Conservation (phyloP, 2,888 invertebrate genomes). For the Ctena decussata region DNA sequence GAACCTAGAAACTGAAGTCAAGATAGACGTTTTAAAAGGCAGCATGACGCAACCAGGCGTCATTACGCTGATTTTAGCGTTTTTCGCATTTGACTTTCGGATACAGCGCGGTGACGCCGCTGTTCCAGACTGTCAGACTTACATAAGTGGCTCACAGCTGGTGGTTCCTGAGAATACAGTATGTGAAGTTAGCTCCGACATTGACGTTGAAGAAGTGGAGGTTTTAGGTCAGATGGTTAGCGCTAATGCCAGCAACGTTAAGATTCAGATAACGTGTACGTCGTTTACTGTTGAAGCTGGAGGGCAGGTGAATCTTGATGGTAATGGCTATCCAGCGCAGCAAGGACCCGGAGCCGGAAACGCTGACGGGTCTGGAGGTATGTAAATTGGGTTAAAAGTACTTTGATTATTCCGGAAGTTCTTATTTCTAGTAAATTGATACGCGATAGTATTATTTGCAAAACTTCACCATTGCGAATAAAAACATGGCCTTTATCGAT, state of each 20-base stretch:
- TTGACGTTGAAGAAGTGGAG: not conserved
- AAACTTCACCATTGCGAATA: too few relatives aligned
- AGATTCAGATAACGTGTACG: not conserved
- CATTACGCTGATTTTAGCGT: not conserved
- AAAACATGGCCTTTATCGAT: too few relatives aligned
- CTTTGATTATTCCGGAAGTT: too few relatives aligned
- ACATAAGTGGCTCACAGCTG: not conserved
- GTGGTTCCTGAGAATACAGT: not conserved
- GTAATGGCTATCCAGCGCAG: not conserved
- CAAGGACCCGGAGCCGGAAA: not conserved
- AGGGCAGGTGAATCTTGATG: not conserved
- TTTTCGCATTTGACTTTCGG: not conserved
- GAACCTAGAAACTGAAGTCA: too few relatives aligned
- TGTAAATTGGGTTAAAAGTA: too few relatives aligned
- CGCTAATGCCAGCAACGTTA: not conserved
- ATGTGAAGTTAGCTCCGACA: not conserved
- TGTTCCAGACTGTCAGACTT: not conserved
- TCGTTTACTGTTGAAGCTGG: not conserved
- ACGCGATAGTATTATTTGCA: too few relatives aligned
- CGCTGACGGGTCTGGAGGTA: not conserved
- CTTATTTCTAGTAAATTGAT: too few relatives aligned
- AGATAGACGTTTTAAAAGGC: not conserved
- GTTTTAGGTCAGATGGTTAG: not conserved
- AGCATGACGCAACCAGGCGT: not conserved
- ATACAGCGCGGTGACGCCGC: not conserved